Evolutionary conservation across 2,113 vertebrate species (phyloP), one percentile per base, ranked within the genome.

Genomic region (Lonchura striata): DNA sequence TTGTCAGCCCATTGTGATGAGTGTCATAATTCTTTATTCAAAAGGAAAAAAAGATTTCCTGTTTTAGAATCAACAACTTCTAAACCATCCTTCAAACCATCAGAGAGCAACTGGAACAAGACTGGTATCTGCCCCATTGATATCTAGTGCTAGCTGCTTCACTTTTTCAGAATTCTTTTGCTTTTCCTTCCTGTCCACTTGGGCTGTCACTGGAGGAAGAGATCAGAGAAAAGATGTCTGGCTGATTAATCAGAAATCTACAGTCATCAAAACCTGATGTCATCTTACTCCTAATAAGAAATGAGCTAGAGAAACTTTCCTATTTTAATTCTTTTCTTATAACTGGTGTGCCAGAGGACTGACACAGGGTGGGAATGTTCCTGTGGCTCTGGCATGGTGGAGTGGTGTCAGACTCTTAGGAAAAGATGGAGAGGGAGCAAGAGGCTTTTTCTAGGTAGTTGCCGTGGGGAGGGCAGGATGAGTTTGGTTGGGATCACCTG

Each of bases 311-410:
- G 10, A 54, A 68, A 46, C 70, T 53, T 92, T 15, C 9, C 33
- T 75, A 8, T 52, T 94, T 76, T n/a, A 50, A 46, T 69, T 53
- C 1, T 50, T 57, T 49, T 12, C 20, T 44, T 57, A 52, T 75
- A 30, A 33, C 18, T 47, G 13, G 31, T 35, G 5, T 92, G 78
- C 65, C 21, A 2, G 23, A 44, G 76, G 33, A 59, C 10, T 1
- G 1, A 49, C 28, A 41, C 0, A 13, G 27, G 2, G 28, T 3
- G 5, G 66, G n/a, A 68, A 16, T 4, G 0, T 63, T 78, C 20
- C 52, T 0, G 1, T 16, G 15, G 53, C 53, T 70, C 42, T 41
- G 17, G 15, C 0, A 0, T 3, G 21, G 7, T 22, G 6, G 11
- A 24, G 10, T 13, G 21, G 14, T 28, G 64, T 71, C 7, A 14